Evolutionary conservation across 1,140 invertebrate genomes (phyloP).

Genomic region (Polypedilum vanderplanki): DNA sequence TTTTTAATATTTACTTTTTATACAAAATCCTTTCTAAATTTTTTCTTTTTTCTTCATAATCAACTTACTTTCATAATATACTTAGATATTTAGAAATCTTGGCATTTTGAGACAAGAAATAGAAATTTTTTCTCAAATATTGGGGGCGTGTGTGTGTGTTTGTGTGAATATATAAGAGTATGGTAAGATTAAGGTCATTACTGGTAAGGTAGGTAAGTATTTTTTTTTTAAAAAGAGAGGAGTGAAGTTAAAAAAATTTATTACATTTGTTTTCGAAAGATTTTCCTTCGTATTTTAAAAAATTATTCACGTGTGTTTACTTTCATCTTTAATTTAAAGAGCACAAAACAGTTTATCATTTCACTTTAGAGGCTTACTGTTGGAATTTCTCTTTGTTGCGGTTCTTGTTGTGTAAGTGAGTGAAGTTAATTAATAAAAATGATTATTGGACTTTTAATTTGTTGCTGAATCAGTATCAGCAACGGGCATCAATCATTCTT

Average conservation of each 20-base stretch:
- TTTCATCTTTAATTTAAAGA: too few relatives aligned
- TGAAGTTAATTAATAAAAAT: neutral
- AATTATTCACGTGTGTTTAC: neutral
- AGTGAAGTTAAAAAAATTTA: neutral
- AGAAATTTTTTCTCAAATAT: neutral
- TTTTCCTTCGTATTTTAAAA: neutral
- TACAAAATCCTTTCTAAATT: neutral
- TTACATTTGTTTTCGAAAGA: neutral
- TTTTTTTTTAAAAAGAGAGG: neutral
- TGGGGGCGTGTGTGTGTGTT: too few relatives aligned
- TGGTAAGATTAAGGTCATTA: too few relatives aligned
- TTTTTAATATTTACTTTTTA: neutral
- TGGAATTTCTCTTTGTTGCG: neutral
- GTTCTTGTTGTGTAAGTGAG: neutral
- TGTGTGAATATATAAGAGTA: too few relatives aligned
- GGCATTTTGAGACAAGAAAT: neutral
- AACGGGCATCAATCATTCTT: slow-evolving; percentile 52
- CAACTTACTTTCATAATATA: neutral
- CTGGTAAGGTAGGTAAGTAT: neutral
- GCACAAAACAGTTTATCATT: too few relatives aligned
- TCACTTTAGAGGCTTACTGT: too few relatives aligned
- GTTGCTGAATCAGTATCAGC: neutral
- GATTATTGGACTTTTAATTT: slow-evolving; percentile 18
- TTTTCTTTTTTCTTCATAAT: neutral
- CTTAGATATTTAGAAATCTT: neutral